Base-by-base conservation (phyloP, 2,888 invertebrate genomes). In the Orchesellides sinensis region DNA sequence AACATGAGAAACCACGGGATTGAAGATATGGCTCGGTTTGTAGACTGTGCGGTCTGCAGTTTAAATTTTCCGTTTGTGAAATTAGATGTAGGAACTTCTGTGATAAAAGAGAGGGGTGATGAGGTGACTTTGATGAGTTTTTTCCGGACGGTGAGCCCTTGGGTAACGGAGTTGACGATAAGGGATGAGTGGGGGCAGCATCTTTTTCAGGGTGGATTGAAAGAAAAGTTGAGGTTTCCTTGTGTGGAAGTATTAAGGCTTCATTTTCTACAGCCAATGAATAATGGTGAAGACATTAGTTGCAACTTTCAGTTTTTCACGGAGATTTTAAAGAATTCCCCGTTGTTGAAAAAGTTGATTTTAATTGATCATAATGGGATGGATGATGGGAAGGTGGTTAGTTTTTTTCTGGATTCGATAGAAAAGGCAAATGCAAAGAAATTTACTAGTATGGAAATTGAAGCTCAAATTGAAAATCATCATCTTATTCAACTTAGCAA, bases 1-100 rank as follows among this genome's bases (percentile, higher is more conserved):
- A 84, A 86, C 29, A 82, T 75, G 17, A 68, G 19, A n/a, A 86
- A 86, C 45, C 84, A 83, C 56, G 61, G 73, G 12, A 85, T 86
- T 8, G 82, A 83, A n/a, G 82, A 72, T 3, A 84, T 86, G 86
- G 40, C 52, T 1, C 14, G 78, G 14, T 85, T 86, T 56, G 72
- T 70, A 6, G 6, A 63, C 19, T 74, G 82, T 61, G 83, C 80
- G 6, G 19, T 63, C 3, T 56, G 65, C 21, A 84, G 83, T 40
- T 23, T 12, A 3, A 74, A 77, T 25, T 86, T 83, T 47, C 84
- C 86, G 0, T 84, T 86, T 32, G 54, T 82, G 5, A 84, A 66
- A 21, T 54, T 84, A 17, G 84, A 86, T 17, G 29, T 86, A 10
- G 86, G 83, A 52, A 84, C 84, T 0, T 83, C 84, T 2, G 68